Conservation (phyloP, 2,888 invertebrate genomes). For the Axea sp. region DNA sequence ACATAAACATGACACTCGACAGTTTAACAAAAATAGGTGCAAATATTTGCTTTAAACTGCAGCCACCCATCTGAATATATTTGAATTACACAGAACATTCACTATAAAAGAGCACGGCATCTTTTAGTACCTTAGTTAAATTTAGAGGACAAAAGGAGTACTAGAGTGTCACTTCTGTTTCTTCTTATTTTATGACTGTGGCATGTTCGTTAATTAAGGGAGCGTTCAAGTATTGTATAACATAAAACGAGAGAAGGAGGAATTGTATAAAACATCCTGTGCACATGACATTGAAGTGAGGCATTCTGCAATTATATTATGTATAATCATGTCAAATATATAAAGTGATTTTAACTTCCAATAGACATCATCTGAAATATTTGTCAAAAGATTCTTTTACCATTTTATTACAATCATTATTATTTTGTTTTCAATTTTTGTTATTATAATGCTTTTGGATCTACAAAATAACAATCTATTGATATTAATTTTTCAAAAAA, state of each 20-base stretch:
- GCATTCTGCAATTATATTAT: constrained; percentile 31
- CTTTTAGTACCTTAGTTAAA: constrained; percentile 36
- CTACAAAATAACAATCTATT: too few relatives aligned
- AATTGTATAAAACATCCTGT: constrained; percentile 57
- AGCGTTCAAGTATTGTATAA: constrained; percentile 56
- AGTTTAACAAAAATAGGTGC: constrained; percentile 31
- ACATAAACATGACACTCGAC: constrained; percentile 25
- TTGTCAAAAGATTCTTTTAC: too few relatives aligned
- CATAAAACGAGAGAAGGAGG: constrained; percentile 36
- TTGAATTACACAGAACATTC: constrained; percentile 27
- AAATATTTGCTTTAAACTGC: constrained; percentile 19
- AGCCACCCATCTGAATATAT: constrained; percentile 18
- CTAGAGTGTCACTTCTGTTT: constrained; percentile 40
- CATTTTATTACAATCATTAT: not conserved
- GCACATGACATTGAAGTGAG: constrained; percentile 33
- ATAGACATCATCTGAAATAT: constrained; percentile 1
- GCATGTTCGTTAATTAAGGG: constrained; percentile 49
- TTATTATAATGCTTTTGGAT: too few relatives aligned
- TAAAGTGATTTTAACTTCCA: constrained; percentile 5
- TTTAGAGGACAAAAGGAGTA: constrained; percentile 46
- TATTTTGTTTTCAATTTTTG: too few relatives aligned
- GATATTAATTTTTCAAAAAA: too few relatives aligned
- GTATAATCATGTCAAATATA: constrained; percentile 25
- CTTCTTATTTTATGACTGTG: constrained; percentile 47
- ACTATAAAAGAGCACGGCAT: constrained; percentile 37